Percentiles rank a stretch among this genome's conserved stretches.
phyloP scores from a whole-genome alignment of 2,888 invertebrate species.

The Abrostola tripartita region DNA sequence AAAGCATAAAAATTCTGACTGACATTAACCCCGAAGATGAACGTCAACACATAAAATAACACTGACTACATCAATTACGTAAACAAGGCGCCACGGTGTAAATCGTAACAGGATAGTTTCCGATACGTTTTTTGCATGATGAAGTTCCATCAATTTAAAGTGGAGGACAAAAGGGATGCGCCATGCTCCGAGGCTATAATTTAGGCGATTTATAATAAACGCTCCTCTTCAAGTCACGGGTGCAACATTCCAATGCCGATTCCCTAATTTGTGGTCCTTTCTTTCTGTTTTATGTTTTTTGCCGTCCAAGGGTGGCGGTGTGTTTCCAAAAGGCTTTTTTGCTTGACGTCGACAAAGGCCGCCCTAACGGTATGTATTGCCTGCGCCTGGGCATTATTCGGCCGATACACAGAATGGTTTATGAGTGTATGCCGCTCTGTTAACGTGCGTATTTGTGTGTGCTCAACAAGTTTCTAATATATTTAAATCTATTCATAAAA shows the following conservation, averaged over 20 bases:
- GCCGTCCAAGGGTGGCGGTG: constrained; percentile 77
- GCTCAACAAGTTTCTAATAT: not conserved
- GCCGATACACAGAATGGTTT: constrained; percentile 34
- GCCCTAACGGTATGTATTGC: constrained; percentile 80
- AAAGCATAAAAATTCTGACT: no score
- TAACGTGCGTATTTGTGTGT: not conserved
- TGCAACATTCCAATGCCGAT: constrained; percentile 83
- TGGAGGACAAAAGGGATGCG: constrained; percentile 60
- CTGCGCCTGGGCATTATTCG: constrained; percentile 62
- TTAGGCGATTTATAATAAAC: constrained; percentile 71
- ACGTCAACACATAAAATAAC: constrained; percentile 26
- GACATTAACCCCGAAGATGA: not conserved
- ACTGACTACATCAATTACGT: constrained; percentile 24
- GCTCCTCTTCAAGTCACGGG: constrained; percentile 75
- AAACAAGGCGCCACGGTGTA: constrained; percentile 44
- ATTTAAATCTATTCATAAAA: not conserved
- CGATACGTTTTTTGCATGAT: constrained; percentile 43
- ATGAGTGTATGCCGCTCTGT: not conserved
- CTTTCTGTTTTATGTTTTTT: constrained; percentile 85
- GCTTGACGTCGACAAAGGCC: constrained; percentile 76
- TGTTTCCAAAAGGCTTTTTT: constrained; percentile 78
- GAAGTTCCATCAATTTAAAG: constrained; percentile 50
- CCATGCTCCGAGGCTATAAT: constrained; percentile 64
- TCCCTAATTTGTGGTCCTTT: constrained; percentile 85
- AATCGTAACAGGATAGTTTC: constrained; percentile 43